Conservation (phyloP, 2,797 vertebrate genomes). For the Leptatherina wallacei region DNA sequence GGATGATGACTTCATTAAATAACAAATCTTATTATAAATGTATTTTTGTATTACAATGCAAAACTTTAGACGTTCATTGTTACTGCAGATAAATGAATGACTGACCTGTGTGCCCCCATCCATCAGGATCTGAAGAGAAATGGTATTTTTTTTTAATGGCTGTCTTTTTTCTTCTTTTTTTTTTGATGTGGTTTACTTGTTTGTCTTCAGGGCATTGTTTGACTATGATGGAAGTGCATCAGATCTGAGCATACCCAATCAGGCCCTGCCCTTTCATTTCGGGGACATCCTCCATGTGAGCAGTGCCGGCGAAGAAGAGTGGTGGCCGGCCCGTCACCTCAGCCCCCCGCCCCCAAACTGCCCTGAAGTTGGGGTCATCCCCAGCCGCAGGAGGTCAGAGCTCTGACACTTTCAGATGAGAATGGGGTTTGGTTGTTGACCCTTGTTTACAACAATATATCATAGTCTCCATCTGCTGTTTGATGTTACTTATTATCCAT, state of each 20-base stretch:
- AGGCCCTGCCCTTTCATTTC: slow-evolving; percentile 92
- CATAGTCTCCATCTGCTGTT: no score
- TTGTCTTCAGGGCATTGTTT: slow-evolving; percentile 89
- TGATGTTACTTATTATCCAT: no score
- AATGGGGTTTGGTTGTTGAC: slow-evolving; percentile 6
- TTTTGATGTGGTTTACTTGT: not conserved
- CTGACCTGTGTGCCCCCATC: not conserved
- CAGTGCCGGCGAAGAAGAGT: slow-evolving; percentile 95
- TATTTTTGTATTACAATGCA: not conserved
- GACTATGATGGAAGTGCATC: slow-evolving; percentile 93
- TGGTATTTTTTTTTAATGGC: no score
- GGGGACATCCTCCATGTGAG: slow-evolving; percentile 96
- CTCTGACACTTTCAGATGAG: slow-evolving; percentile 1
- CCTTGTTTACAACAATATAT: not conserved
- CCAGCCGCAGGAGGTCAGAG: slow-evolving; percentile 93
- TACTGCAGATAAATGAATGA: not conserved
- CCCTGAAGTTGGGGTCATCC: slow-evolving; percentile 94
- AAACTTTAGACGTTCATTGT: not conserved
- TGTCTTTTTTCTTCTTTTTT: no score
- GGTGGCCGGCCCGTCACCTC: slow-evolving; percentile 98
- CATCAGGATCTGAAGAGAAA: not conserved
- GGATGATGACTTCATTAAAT: not conserved
- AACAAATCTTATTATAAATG: not conserved
- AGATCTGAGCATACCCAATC: slow-evolving; percentile 90
- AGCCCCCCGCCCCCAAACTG: slow-evolving; percentile 87